A percentile compares a stretch with the other conserved stretches of the same genome.
These are phyloP conservation scores for Chelonus formosanus DNA, from an alignment of 2,888 invertebrate species.

Conservation along the genomic window DNA sequence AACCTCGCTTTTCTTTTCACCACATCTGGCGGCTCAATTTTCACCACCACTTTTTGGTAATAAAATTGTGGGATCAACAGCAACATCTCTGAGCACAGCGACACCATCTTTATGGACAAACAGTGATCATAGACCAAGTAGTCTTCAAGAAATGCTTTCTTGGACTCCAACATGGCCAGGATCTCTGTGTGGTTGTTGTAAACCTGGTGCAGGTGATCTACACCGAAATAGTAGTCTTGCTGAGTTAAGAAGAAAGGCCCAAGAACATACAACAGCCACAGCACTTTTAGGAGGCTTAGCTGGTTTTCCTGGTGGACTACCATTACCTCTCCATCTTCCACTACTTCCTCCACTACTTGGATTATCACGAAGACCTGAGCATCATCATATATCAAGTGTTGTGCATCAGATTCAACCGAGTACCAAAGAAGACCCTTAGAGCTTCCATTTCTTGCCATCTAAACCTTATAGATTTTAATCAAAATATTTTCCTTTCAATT, in stretches of 20 bases:
- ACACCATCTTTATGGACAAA: conserved; percentile 65
- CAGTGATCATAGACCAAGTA: conserved; percentile 63
- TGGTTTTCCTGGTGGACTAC: conserved; percentile 58
- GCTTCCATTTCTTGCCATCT: not conserved
- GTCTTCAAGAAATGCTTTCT: conserved; percentile 61
- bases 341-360: conserved; percentile 67
- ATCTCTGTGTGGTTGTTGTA: conserved; percentile 54
- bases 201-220: conserved; percentile 61
- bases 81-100: conserved; percentile 58
- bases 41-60: conserved; percentile 78
- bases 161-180: conserved; percentile 63
- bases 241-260: conserved; percentile 89
- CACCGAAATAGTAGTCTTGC: conserved; percentile 79
- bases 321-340: conserved; percentile 66
- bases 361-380: conserved; percentile 64
- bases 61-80: conserved; percentile 65
- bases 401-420: conserved; percentile 60
- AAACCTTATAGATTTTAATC: conserved; percentile 3
- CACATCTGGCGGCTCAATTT: conserved; percentile 82
- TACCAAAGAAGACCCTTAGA: conserved; percentile 60
- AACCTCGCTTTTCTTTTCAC: conserved; percentile 84
- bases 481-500: conserved; percentile 1
- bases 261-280: conserved; percentile 90
- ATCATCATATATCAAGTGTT: conserved; percentile 61
- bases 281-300: conserved; percentile 59